Conservation (phyloP, 64 coral and sea anemone species). For the Montipora cactus region DNA sequence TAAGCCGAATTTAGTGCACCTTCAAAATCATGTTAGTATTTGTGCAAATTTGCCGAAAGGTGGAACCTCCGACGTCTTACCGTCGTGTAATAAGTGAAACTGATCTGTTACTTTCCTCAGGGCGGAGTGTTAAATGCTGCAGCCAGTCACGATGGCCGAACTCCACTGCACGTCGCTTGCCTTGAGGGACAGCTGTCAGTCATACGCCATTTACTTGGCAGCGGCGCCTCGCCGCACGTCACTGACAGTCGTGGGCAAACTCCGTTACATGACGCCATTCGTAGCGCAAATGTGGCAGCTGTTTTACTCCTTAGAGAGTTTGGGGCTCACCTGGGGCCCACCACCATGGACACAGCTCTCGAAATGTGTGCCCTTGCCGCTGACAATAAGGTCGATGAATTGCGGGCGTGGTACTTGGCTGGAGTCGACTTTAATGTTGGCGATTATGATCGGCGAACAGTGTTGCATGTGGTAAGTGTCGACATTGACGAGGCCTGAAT, state of each 20-base stretch:
- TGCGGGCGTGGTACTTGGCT: slow-evolving; percentile 83
- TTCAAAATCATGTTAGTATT: too few species aligned
- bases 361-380: slow-evolving; percentile 74
- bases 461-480: slow-evolving; percentile 82
- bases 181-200: slow-evolving; percentile 84
- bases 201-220: slow-evolving; percentile 67
- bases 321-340: slow-evolving; percentile 86
- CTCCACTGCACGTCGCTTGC: slow-evolving; percentile 85
- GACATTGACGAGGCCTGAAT: background rate
- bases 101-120: background rate
- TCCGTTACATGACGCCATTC: slow-evolving; percentile 80
- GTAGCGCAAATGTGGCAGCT: slow-evolving; percentile 32
- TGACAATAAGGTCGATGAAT: slow-evolving; percentile 63
- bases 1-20: background rate
- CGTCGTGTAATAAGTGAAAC: background rate
- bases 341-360: slow-evolving; percentile 69
- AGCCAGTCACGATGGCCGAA: slow-evolving; percentile 87
- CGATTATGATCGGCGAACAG: slow-evolving; percentile 88
- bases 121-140: slow-evolving; percentile 69
- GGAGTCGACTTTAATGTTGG: slow-evolving; percentile 80
- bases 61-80: background rate
- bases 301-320: slow-evolving; percentile 69
- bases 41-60: background rate
- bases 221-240: slow-evolving; percentile 85
- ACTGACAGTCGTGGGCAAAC: slow-evolving; percentile 83